Percentiles rank a stretch among this genome's conserved stretches.
These are phyloP conservation scores for Steatornis caripensis DNA, from an alignment of 2,113 vertebrate species.

Conservation along the genomic window DNA sequence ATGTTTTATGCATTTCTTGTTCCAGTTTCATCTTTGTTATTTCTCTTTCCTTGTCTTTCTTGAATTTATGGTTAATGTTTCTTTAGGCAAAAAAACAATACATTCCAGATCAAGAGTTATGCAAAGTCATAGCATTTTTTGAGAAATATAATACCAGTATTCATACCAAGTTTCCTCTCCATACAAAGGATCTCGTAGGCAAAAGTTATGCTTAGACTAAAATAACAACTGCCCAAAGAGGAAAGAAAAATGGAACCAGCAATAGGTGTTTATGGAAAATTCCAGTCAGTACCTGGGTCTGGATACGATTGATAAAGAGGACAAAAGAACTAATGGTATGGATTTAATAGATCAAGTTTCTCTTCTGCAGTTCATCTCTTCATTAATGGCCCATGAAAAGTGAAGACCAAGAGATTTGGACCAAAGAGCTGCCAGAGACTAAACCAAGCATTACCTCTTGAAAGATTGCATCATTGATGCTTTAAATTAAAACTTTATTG, in stretches of 20 bases:
- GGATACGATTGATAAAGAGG: constrained; percentile 15
- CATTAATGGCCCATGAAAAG: constrained; percentile 60
- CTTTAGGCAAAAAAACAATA: constrained; percentile 35
- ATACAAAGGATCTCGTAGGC: not conserved
- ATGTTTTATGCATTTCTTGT: constrained; percentile 50
- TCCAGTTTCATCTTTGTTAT: constrained; percentile 34
- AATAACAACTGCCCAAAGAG: not conserved
- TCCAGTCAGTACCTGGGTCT: not conserved
- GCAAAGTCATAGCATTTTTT: constrained; percentile 2
- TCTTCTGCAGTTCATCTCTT: constrained; percentile 53
- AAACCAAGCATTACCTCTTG: constrained; percentile 53
- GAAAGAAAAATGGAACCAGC: not conserved
- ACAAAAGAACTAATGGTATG: constrained; percentile 32
- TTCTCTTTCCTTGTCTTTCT: constrained; percentile 22
- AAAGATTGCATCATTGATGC: constrained; percentile 46
- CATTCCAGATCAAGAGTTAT: constrained; percentile 25
- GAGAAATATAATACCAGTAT: constrained; percentile 22
- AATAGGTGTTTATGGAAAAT: constrained; percentile 31
- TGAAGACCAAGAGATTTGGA: constrained; percentile 53
- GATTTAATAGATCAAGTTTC: constrained; percentile 54
- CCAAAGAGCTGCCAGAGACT: constrained; percentile 45
- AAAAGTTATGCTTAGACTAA: constrained; percentile 19
- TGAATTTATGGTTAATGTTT: constrained; percentile 56
- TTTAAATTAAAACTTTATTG: constrained; percentile 61
- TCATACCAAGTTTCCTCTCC: not conserved